Percentiles rank a stretch among this genome's conserved stretches.
phyloP scores from a whole-genome alignment of 1,140 invertebrate genomes.

The Microplitis demolitor region DNA sequence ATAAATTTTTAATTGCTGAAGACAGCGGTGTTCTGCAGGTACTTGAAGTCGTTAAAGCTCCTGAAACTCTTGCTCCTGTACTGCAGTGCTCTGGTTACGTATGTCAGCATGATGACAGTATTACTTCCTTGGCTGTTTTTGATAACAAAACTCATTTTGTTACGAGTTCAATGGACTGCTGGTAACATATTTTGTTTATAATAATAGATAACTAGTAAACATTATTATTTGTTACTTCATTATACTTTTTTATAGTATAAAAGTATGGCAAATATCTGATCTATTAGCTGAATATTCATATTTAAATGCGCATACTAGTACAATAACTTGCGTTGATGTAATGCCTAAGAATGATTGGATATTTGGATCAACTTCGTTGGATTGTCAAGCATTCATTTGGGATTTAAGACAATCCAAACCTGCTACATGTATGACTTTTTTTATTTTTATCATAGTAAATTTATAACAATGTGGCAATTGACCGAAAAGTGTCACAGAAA shows the following conservation, averaged over 20 bases:
- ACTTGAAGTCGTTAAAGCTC: constrained; percentile 33
- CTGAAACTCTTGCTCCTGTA: constrained; percentile 20
- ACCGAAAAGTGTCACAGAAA: no score
- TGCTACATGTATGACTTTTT: constrained; percentile 39
- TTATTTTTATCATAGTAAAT: no score
- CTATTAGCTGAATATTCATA: constrained; percentile 42
- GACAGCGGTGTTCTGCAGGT: constrained; percentile 52
- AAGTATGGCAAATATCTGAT: constrained; percentile 50
- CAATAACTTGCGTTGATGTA: constrained; percentile 44
- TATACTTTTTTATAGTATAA: constrained; percentile 46
- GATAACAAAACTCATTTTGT: constrained; percentile 40
- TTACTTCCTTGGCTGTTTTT: constrained; percentile 48
- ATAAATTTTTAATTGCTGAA: constrained; percentile 50
- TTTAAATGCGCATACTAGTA: constrained; percentile 43
- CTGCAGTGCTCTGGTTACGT: constrained; percentile 38
- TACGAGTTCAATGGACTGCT: constrained; percentile 50
- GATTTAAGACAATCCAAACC: constrained; percentile 47
- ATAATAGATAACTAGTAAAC: no score
- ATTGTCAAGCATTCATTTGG: constrained; percentile 50
- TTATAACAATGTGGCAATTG: no score
- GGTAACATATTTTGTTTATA: constrained; percentile 36
- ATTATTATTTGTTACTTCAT: constrained; percentile 20
- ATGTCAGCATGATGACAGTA: constrained; percentile 48
- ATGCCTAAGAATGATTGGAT: constrained; percentile 40
- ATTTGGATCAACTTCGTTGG: constrained; percentile 49